Evolutionary conservation across 2,888 invertebrate genomes (phyloP).

Genomic region (Neoascia interrupta): DNA sequence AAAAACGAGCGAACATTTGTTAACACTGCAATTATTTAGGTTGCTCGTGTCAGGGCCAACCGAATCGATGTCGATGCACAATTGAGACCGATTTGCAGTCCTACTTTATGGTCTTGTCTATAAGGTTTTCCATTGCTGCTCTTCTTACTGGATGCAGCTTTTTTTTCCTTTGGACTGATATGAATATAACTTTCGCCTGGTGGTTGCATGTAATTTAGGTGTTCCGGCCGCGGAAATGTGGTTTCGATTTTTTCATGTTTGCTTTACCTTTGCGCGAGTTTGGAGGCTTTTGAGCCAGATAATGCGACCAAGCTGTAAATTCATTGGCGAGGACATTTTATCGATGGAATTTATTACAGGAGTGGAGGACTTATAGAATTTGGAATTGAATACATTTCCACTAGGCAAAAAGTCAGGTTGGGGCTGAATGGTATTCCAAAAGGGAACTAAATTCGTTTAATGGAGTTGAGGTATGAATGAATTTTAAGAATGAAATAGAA

Average conservation of each 20-base stretch:
- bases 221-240: constrained; percentile 10
- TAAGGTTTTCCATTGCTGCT: constrained; percentile 5
- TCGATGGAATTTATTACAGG: neutral
- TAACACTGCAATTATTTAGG: constrained; percentile 69
- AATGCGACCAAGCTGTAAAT: neutral
- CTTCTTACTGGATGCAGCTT: neutral
- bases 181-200: constrained; percentile 52
- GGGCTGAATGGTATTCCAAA: too few species aligned
- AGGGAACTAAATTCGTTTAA: too few species aligned
- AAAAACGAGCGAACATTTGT: constrained; percentile 66
- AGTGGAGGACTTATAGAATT: too few species aligned
- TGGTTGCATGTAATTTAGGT: constrained; percentile 1
- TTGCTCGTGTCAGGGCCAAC: constrained; percentile 68
- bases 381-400: too few species aligned
- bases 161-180: constrained; percentile 8
- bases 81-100: constrained; percentile 66
- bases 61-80: constrained; percentile 62
- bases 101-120: constrained; percentile 36
- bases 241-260: neutral
- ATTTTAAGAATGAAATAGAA: too few species aligned
- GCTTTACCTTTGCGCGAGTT: neutral
- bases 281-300: constrained; percentile 10
- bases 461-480: too few species aligned
- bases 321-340: neutral
- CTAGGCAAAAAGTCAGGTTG: too few species aligned